Evolutionary conservation across 2,888 invertebrate species (phyloP).

Genomic region (Hirtodrosophila trivittata): DNA sequence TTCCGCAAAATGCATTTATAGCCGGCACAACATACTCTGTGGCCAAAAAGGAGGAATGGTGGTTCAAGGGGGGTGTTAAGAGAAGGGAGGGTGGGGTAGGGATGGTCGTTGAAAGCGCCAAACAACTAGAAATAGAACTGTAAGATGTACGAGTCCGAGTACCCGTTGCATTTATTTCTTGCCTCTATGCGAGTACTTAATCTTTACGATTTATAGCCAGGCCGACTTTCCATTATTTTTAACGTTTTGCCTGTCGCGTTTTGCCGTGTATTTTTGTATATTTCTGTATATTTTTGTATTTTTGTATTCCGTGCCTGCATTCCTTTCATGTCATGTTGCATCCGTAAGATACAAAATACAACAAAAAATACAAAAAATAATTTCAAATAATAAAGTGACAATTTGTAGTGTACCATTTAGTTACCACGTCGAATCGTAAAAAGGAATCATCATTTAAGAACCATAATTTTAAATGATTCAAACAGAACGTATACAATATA

Average conservation of each 20-base stretch:
- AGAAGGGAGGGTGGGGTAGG: not conserved
- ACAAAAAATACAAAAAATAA: conserved; percentile 5
- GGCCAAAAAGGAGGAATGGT: not conserved
- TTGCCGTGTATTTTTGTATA: conserved; percentile 26
- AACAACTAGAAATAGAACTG: conserved; percentile 72
- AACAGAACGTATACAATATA: too few relatives aligned
- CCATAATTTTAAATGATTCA: not conserved
- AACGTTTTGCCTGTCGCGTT: conserved; percentile 49
- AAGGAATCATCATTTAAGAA: not conserved
- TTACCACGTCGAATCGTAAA: not conserved
- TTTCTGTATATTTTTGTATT: conserved; percentile 24
- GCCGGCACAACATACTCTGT: conserved; percentile 31
- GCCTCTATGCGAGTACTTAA: conserved; percentile 56
- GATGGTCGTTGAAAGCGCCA: conserved; percentile 51
- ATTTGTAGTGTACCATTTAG: too few relatives aligned
- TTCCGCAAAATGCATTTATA: conserved; percentile 73
- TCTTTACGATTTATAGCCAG: conserved; percentile 71
- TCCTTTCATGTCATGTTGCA: conserved; percentile 59
- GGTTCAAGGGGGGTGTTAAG: not conserved
- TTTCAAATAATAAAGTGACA: not conserved
- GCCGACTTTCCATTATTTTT: conserved; percentile 63
- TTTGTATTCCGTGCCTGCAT: conserved; percentile 48
- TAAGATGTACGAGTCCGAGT: conserved; percentile 41
- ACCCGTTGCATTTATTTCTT: conserved; percentile 17
- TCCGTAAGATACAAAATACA: conserved; percentile 25